Conservation (phyloP, 2,113 vertebrate genomes). For the Phocoena phocoena region DNA sequence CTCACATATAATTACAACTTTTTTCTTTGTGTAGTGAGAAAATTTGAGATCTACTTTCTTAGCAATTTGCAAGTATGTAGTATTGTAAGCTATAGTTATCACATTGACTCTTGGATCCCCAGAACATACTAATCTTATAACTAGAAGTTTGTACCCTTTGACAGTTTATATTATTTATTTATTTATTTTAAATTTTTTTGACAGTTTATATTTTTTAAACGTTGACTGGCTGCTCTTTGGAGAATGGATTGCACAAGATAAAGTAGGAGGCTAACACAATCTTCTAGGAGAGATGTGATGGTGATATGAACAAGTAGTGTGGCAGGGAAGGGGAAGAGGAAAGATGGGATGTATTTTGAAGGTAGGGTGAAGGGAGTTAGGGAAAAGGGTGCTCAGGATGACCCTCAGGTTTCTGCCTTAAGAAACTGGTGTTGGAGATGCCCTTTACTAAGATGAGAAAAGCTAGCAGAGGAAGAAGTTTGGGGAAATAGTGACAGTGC, state of each 20-base stretch:
- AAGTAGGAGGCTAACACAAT: background rate
- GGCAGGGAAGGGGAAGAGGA: background rate
- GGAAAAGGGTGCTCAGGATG: background rate
- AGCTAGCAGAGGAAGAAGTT: background rate
- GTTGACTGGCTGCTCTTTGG: background rate
- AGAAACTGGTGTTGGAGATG: background rate
- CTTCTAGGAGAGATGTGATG: background rate
- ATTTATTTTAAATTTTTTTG: no score
- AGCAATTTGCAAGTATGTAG: no score
- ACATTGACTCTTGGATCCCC: background rate
- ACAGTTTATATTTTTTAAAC: background rate
- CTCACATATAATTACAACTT: no score
- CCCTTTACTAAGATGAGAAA: background rate
- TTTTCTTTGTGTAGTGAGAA: no score
- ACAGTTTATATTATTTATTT: background rate
- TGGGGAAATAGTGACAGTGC: background rate
- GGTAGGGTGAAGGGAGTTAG: background rate
- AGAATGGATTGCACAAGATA: background rate
- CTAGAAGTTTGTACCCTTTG: background rate
- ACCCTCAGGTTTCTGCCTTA: background rate
- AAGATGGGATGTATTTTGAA: background rate
- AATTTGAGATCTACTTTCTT: no score
- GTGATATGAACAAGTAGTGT: no score
- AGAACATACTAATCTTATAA: background rate
- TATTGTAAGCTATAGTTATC: no score